Evolutionary conservation across 2,797 vertebrate genomes (phyloP).

Genomic region (Lutjanus argentimaculatus): DNA sequence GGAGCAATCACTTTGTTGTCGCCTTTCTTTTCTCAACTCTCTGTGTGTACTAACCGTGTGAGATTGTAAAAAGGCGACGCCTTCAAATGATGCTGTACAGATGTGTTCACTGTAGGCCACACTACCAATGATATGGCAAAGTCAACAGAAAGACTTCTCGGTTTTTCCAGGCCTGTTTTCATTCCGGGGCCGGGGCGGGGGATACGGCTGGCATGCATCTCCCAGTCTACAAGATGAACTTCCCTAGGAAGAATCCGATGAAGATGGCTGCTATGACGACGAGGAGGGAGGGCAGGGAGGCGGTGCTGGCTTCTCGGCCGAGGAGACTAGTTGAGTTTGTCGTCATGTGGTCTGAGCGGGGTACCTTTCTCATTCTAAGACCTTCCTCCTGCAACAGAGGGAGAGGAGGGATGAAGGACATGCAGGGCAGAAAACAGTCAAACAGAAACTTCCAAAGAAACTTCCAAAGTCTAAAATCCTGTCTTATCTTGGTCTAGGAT

Average conservation of each 20-base stretch:
- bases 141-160: slow-evolving; percentile 91
- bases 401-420: not conserved
- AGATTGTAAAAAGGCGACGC: slow-evolving; percentile 90
- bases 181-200: slow-evolving; percentile 61
- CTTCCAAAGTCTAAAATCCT: too few relatives aligned
- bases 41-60: slow-evolving; percentile 89
- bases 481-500: too few relatives aligned
- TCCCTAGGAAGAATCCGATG: slow-evolving; percentile 99
- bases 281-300: slow-evolving; percentile 96
- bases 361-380: slow-evolving; percentile 92
- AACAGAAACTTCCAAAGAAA: not conserved
- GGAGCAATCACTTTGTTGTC: slow-evolving; percentile 73
- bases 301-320: slow-evolving; percentile 90
- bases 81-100: slow-evolving; percentile 93
- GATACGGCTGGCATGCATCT: slow-evolving; percentile 89
- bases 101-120: slow-evolving; percentile 88
- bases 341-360: slow-evolving; percentile 91
- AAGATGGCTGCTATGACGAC: slow-evolving; percentile 99
- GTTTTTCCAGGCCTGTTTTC: slow-evolving; percentile 76
- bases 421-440: not conserved
- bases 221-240: slow-evolving; percentile 99
- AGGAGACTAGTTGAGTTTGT: slow-evolving; percentile 87
- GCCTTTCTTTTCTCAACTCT: slow-evolving; percentile 61
- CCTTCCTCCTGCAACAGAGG: slow-evolving; percentile 91
- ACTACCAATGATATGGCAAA: slow-evolving; percentile 97